Evolutionary conservation across 2,888 invertebrate species (phyloP), one percentile per base, ranked within the genome.

Genomic region (Plebejus melissa): DNA sequence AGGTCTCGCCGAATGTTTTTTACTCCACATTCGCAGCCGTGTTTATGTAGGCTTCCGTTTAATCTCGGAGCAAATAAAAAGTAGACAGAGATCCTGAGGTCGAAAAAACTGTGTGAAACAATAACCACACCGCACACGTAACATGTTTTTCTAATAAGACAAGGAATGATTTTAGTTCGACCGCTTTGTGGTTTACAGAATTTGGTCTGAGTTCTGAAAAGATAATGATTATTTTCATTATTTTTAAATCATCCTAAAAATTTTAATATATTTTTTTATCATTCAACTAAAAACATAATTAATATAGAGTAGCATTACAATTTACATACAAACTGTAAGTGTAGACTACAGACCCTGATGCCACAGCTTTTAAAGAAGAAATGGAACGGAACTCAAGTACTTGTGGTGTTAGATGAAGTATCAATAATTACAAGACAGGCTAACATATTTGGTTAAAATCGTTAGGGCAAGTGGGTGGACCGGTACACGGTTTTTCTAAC

Each of bases 401-500:
- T 60, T 60, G 22, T 60, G 11, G 32, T 65, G 65, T 36, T 32
- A 32, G 65, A 32, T 65, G 32, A 60, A 60, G 60, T 65, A 41
- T 77, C 80, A 83, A 80, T 80, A 83, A 80, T 80, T 81, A 78
- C 80, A 80, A 78, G 79, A 80, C 80, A 80, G 79, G 79, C 80
- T 82, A 79, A 82, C 82, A 81, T 83, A 86, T 81, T 82, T 82
- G 83, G 82, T 79, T 81, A 75, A 76, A 79, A 78, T 77, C 77
- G 77, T 75, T 80, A 77, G 79, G 85, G 84, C 83, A 82, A 80
- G 92, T 93, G 90, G 93, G 93, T 86, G 91, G 86, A 92, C 93
- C 83, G 85, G 91, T 90, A 85, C 77, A 84, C 84, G 79, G 85
- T 91, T 91, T 91, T 92, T 92, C 87, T 88, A 86, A 88, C 88